Conservation (phyloP, 2,888 invertebrate species). For the Spilarctia lutea region DNA sequence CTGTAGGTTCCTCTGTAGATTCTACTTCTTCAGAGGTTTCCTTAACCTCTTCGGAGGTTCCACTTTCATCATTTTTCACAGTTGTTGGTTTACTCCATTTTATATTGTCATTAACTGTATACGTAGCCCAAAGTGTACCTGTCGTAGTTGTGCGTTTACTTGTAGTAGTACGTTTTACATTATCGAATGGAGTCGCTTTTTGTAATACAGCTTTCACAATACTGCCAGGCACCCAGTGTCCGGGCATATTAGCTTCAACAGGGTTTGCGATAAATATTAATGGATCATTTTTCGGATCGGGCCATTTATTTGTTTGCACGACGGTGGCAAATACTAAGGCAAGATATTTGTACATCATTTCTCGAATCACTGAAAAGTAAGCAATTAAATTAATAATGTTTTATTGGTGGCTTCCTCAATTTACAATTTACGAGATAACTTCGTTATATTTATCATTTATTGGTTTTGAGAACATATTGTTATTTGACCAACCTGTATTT, state of each 20-base stretch:
- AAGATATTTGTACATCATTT: slow-evolving; percentile 3
- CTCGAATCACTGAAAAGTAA: not conserved
- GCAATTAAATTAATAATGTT: not conserved
- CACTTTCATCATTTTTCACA: not conserved
- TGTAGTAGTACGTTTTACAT: not conserved
- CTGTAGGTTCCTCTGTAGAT: too few relatives aligned
- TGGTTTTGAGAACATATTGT: not conserved
- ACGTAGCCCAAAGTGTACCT: not conserved
- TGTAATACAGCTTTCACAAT: slow-evolving; percentile 52
- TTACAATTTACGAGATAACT: not conserved
- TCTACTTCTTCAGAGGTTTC: not conserved
- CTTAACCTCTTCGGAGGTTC: not conserved
- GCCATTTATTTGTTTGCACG: slow-evolving; percentile 31
- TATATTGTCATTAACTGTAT: not conserved
- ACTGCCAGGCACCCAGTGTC: slow-evolving; percentile 69
- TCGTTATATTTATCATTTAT: not conserved
- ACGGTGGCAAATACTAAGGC: not conserved
- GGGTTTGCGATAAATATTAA: slow-evolving; percentile 67
- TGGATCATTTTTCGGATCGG: slow-evolving; percentile 53
- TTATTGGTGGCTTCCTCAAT: not conserved
- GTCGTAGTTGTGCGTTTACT: not conserved
- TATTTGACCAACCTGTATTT: not conserved
- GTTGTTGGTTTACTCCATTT: not conserved
- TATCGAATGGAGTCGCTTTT: not conserved
- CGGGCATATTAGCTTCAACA: slow-evolving; percentile 65